These are phyloP conservation scores for Apamea monoglypha DNA, from an alignment of 2,888 invertebrate species.

Conservation along the genomic window DNA sequence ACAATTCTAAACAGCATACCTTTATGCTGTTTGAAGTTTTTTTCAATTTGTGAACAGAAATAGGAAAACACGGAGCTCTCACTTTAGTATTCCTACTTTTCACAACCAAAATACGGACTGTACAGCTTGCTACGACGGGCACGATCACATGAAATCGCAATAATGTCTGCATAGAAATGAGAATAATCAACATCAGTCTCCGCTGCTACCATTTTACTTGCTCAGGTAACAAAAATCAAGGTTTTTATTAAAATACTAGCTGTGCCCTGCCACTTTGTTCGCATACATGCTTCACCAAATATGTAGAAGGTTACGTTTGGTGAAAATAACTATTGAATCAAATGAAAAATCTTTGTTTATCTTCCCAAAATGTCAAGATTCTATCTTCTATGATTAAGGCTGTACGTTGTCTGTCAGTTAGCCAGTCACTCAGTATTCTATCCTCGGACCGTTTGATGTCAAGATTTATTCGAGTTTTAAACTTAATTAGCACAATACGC, in stretches of 20 bases:
- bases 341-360: not conserved
- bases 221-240: conserved; percentile 33
- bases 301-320: not conserved
- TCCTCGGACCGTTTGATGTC: not conserved
- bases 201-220: conserved; percentile 28
- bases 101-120: conserved; percentile 27
- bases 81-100: conserved; percentile 18
- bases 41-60: not conserved
- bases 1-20: not conserved
- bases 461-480: conserved; percentile 1
- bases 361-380: not conserved
- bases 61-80: not conserved
- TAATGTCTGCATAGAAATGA: conserved; percentile 66
- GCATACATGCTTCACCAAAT: not conserved
- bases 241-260: conserved; percentile 26
- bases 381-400: not conserved
- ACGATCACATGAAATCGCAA: conserved; percentile 48
- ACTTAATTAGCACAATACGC: not conserved
- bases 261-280: not conserved
- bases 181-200: conserved; percentile 70
- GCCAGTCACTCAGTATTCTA: not conserved
- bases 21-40: not conserved
- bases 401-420: not conserved
- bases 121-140: conserved; percentile 8
- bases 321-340: not conserved